phyloP scores from a whole-genome alignment of 2,113 vertebrate genomes.

The Lagopus leucura region DNA sequence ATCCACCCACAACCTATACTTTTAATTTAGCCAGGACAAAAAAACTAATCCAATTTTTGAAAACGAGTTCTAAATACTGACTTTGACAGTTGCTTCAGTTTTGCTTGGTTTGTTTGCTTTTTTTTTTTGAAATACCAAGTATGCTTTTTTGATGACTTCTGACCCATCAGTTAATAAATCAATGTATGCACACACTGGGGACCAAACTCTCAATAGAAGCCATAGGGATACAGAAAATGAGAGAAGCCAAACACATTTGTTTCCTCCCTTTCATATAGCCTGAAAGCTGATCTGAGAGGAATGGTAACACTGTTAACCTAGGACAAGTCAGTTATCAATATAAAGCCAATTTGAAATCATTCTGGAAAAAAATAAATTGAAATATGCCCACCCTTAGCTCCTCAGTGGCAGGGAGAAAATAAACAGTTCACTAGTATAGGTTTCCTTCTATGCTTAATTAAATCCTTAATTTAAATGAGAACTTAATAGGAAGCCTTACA shows the following conservation, averaged over 20 bases:
- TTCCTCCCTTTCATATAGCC: background rate
- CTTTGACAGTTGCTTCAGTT: background rate
- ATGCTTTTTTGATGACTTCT: background rate
- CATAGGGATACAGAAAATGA: background rate
- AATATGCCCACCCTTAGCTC: no score
- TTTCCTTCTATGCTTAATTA: background rate
- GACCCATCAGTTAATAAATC: background rate
- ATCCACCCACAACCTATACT: accelerated
- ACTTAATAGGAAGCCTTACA: background rate
- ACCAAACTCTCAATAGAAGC: background rate
- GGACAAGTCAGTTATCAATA: background rate
- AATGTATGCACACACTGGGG: background rate
- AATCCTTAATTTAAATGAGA: background rate
- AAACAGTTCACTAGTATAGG: background rate
- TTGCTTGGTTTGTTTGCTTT: background rate
- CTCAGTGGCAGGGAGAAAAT: background rate
- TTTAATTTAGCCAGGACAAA: background rate
- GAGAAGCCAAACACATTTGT: background rate
- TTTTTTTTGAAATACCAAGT: background rate
- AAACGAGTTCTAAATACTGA: background rate
- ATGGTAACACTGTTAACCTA: background rate
- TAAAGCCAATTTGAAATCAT: background rate
- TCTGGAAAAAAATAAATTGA: background rate
- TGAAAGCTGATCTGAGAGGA: background rate
- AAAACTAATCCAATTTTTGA: background rate